Evolutionary conservation across 2,113 vertebrate species (phyloP).

Genomic region (Potamarius usumacintae): DNA sequence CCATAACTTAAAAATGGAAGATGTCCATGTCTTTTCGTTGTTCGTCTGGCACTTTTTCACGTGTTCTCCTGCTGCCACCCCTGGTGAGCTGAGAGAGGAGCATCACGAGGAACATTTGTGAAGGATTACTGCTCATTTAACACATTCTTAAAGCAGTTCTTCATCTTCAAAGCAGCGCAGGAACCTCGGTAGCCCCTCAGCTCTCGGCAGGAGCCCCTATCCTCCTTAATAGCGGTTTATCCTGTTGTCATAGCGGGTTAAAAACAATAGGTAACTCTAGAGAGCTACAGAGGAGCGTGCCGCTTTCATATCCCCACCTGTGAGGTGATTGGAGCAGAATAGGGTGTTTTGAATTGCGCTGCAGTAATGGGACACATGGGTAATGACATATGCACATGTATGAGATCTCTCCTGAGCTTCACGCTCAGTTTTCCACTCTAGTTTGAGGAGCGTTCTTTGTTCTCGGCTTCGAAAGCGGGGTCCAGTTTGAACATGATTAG

Average conservation of each 20-base stretch:
- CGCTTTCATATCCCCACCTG: conserved; percentile 54
- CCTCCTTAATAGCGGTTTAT: conserved; percentile 61
- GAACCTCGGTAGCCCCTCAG: conserved; percentile 59
- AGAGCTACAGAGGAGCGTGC: conserved; percentile 43
- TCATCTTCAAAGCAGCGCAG: conserved; percentile 60
- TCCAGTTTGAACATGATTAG: conserved; percentile 75
- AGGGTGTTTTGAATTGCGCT: conserved; percentile 62
- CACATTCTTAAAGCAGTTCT: conserved; percentile 48
- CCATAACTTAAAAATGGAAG: conserved; percentile 47
- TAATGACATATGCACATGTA: conserved; percentile 60
- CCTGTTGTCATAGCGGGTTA: conserved; percentile 61
- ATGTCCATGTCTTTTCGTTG: conserved; percentile 47
- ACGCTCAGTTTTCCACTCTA: conserved; percentile 42
- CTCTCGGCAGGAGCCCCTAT: conserved; percentile 62
- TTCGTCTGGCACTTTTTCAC: conserved; percentile 27
- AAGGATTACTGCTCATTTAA: conserved; percentile 59
- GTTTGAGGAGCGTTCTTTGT: conserved; percentile 66
- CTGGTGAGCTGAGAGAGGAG: conserved; percentile 19
- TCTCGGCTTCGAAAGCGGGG: conserved; percentile 64
- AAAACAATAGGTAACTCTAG: conserved; percentile 71
- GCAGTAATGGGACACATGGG: conserved; percentile 51
- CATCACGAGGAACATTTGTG: conserved; percentile 55
- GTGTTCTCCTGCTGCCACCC: conserved; percentile 9
- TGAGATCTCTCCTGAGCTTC: conserved; percentile 31
- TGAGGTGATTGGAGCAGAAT: conserved; percentile 41